Percentiles rank a stretch among this genome's conserved stretches.
Evolutionary conservation across 1,140 invertebrate genomes (phyloP).

Genomic region (Orius laevigatus): DNA sequence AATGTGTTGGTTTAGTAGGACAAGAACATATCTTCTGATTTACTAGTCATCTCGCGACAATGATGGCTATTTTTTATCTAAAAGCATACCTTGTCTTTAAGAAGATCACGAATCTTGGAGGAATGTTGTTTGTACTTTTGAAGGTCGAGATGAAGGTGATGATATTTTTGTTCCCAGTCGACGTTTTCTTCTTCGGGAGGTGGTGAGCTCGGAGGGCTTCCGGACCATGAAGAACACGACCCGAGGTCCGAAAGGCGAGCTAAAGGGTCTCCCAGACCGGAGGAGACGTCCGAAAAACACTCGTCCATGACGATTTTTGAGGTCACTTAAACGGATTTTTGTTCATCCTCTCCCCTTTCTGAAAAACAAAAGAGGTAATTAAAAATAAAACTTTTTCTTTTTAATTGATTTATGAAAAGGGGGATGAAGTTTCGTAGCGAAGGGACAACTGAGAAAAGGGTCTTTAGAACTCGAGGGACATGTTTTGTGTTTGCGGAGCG

Average conservation of each 20-base stretch:
- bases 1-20: slow-evolving; percentile 4
- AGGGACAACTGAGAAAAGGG: too few species aligned
- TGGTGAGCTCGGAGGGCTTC: slow-evolving; percentile 2
- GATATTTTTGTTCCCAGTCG: slow-evolving; percentile 4
- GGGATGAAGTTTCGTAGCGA: too few species aligned
- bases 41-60: background rate
- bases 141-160: background rate
- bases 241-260: slow-evolving; percentile 6
- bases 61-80: background rate
- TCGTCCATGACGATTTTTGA: background rate
- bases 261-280: slow-evolving; percentile 5
- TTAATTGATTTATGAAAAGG: too few species aligned
- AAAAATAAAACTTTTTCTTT: too few species aligned
- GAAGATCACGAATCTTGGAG: slow-evolving; percentile 4
- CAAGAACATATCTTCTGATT: background rate
- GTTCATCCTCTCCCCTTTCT: too few species aligned
- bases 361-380: too few species aligned
- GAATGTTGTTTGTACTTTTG: slow-evolving; percentile 7
- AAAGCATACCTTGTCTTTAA: slow-evolving; percentile 6
- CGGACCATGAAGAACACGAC: slow-evolving; percentile 7
- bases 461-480: too few species aligned
- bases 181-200: slow-evolving; percentile 4
- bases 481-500: too few species aligned
- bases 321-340: too few species aligned
- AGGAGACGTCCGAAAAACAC: slow-evolving; percentile 5